Conservation (phyloP, 2,888 invertebrate genomes). For the Platycnemis pennipes region DNA sequence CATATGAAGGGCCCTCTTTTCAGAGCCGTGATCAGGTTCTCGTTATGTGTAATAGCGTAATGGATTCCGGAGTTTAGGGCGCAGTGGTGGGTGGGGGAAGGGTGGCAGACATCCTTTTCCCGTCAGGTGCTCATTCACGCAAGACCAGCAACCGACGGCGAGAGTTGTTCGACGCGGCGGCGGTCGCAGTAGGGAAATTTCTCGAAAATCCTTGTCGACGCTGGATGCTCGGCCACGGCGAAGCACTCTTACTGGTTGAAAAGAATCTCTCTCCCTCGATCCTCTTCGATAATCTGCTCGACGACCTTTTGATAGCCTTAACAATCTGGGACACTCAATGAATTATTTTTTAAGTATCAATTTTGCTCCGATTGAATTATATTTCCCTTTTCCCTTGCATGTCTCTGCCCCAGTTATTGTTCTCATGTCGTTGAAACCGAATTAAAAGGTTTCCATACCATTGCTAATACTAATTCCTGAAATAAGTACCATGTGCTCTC, state of each 20-base stretch:
- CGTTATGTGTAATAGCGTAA: constrained; percentile 36
- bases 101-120: background rate
- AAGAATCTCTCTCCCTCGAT: background rate
- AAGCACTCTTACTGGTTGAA: background rate
- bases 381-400: too few relatives aligned
- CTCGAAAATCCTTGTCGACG: background rate
- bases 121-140: constrained; percentile 8
- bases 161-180: background rate
- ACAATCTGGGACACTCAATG: background rate
- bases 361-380: too few relatives aligned
- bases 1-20: background rate
- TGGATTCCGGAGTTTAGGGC: background rate
- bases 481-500: too few relatives aligned
- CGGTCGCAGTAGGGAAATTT: background rate
- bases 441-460: too few relatives aligned
- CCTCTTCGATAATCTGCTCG: background rate
- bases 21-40: background rate
- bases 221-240: background rate
- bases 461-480: too few relatives aligned
- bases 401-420: too few relatives aligned
- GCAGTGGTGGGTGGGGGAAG: background rate
- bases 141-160: background rate
- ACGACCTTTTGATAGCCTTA: background rate
- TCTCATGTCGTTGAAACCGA: too few relatives aligned
- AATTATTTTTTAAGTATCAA: background rate